phyloP scores from a whole-genome alignment of 2,888 invertebrate genomes.

The Drosophila nr. fundita region DNA sequence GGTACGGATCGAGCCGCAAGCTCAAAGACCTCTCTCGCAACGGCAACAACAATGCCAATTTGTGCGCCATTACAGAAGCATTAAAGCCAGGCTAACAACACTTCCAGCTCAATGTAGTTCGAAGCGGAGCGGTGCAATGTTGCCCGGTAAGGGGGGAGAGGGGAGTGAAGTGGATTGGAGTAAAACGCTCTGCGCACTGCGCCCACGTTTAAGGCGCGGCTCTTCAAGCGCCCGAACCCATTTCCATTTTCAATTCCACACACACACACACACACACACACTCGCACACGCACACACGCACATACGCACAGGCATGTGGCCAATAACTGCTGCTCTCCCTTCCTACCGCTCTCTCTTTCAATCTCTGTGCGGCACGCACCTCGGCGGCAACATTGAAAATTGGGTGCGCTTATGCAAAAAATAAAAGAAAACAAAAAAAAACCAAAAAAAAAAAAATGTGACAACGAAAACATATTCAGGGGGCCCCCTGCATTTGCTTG shows the following conservation, averaged over 20 bases:
- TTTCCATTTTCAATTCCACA: slow-evolving; percentile 51
- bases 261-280: not conserved
- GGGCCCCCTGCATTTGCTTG: slow-evolving; percentile 20
- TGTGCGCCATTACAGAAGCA: slow-evolving; percentile 75
- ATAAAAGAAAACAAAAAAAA: not conserved
- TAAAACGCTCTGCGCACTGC: slow-evolving; percentile 45
- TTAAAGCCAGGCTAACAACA: slow-evolving; percentile 65
- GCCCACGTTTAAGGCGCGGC: slow-evolving; percentile 69
- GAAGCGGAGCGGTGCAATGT: not conserved
- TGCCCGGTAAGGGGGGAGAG: fast-evolving
- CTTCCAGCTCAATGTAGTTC: slow-evolving; percentile 29
- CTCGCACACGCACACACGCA: not conserved
- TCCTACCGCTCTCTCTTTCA: slow-evolving; percentile 1
- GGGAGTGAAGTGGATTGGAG: not conserved
- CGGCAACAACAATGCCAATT: slow-evolving; percentile 65
- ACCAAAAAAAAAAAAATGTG: slow-evolving; percentile 46
- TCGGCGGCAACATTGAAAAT: slow-evolving; percentile 61
- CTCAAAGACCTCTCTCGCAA: slow-evolving; percentile 57
- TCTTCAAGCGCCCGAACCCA: slow-evolving; percentile 54
- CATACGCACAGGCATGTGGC: slow-evolving; percentile 75
- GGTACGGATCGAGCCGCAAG: slow-evolving; percentile 33
- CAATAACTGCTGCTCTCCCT: slow-evolving; percentile 31
- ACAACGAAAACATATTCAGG: slow-evolving; percentile 53
- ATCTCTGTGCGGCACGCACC: slow-evolving; percentile 54
- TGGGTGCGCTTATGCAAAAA: slow-evolving; percentile 76